These are phyloP conservation scores for Naja naja DNA, from an alignment of 2,113 vertebrate species.

Conservation along the genomic window DNA sequence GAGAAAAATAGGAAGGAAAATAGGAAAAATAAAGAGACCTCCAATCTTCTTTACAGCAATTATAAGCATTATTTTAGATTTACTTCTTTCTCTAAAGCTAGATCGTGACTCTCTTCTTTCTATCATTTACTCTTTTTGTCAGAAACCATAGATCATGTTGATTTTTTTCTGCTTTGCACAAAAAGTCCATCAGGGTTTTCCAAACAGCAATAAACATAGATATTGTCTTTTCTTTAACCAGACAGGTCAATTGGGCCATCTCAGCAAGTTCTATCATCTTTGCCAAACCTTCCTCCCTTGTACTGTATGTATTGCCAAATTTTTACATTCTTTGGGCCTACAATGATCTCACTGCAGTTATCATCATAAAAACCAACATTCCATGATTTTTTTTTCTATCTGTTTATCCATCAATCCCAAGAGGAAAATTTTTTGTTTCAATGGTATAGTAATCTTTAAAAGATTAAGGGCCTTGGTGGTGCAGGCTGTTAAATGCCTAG, in stretches of 20 bases:
- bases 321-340: not conserved
- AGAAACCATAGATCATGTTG: not conserved
- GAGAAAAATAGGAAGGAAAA: not conserved
- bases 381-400: not conserved
- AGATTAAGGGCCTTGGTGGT: no score
- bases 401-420: not conserved
- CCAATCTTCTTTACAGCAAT: not conserved
- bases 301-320: not conserved
- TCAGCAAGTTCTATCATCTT: not conserved
- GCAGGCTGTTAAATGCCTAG: no score
- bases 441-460: not conserved
- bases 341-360: not conserved
- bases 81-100: not conserved
- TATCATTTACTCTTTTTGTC: not conserved
- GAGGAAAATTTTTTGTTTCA: not conserved
- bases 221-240: not conserved
- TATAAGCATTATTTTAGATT: not conserved
- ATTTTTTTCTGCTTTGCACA: not conserved
- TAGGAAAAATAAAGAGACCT: not conserved
- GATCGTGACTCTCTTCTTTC: not conserved
- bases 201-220: not conserved
- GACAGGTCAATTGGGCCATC: not conserved
- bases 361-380: not conserved
- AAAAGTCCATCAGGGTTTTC: not conserved
- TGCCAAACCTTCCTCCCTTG: not conserved